These are phyloP conservation scores for Oeneis ivallda DNA, from an alignment of 2,888 invertebrate genomes.

Conservation along the genomic window DNA sequence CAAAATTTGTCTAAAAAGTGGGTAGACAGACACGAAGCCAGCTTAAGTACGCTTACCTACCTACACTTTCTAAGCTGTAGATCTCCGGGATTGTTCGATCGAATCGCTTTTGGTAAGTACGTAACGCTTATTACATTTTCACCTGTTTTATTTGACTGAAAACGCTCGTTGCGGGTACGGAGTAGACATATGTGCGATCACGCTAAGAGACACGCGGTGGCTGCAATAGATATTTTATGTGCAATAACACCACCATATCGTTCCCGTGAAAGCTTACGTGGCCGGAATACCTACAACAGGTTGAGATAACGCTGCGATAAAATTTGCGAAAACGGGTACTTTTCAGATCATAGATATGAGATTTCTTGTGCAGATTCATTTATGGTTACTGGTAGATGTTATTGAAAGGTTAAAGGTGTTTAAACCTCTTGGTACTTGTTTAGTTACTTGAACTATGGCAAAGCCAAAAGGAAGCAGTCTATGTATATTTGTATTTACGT, in stretches of 20 bases:
- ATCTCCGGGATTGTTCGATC: not conserved
- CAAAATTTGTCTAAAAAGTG: no score
- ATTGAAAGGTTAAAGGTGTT: not conserved
- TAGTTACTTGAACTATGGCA: not conserved
- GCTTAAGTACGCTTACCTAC: no score
- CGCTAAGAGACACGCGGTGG: not conserved
- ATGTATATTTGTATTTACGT: no score
- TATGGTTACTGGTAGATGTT: not conserved
- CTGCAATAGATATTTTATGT: constrained; percentile 18
- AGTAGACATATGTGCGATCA: not conserved
- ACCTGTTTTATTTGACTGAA: no score
- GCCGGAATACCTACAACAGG: constrained; percentile 1
- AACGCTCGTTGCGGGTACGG: not conserved
- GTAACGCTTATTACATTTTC: no score
- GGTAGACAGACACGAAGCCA: no score
- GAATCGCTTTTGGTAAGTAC: no score
- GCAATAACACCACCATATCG: constrained; percentile 16
- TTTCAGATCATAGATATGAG: constrained; percentile 7
- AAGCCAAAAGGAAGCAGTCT: no score
- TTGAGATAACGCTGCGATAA: constrained; percentile 16
- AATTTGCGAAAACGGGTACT: constrained; percentile 5
- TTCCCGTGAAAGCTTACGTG: constrained; percentile 13
- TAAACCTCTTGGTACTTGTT: not conserved
- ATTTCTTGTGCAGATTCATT: constrained; percentile 2
- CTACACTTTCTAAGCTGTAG: no score